Evolutionary conservation across 2,888 invertebrate species (phyloP), one percentile per base, ranked within the genome.

Genomic region (Coleophora flavipennella): DNA sequence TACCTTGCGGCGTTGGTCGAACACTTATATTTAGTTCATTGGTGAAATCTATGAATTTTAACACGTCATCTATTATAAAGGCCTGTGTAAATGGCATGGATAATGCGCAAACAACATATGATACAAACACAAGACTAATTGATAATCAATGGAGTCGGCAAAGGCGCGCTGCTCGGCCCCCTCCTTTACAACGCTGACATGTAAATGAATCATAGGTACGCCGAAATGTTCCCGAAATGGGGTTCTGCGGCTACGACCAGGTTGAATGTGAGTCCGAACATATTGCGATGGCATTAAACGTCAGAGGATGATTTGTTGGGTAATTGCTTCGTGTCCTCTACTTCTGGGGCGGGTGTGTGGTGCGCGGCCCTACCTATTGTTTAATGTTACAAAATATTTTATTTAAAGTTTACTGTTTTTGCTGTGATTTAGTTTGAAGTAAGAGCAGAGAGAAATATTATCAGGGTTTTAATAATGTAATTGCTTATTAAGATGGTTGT

Each of bases 271-370:
- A 69, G 71, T 69, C 62, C 64, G 65, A 81, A 75, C 83, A 81
- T 81, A 81, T 81, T 83, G 80, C 76, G 69, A 62, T 74, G 76
- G 80, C 76, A 76, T 76, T 67, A 74, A 77, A 79, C 67, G 81
- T 81, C 83, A 81, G 68, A 70, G 66, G 75, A 84, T 84, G 83
- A 84, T 83, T 83, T 83, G 83, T 81, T 75, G 57, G 69, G 78
- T 83, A 81, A 83, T 81, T 83, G 79, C 66, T 76, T 80, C 74
- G 73, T 72, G 70, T 77, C 73, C 67, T 68, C 60, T 52, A 45
- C 34, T 42, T 63, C 67, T 62, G 55, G 69, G 70, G 61, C 50
- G 55, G 62, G 66, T 68, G 71, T 68, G 74, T 63, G 72, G 50
- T 53, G 39, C 13, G 57, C 35, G 45, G 49, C 41, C 11, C 29